Evolutionary conservation across 2,797 vertebrate genomes (phyloP).

Genomic region (Myotis daubentonii): DNA sequence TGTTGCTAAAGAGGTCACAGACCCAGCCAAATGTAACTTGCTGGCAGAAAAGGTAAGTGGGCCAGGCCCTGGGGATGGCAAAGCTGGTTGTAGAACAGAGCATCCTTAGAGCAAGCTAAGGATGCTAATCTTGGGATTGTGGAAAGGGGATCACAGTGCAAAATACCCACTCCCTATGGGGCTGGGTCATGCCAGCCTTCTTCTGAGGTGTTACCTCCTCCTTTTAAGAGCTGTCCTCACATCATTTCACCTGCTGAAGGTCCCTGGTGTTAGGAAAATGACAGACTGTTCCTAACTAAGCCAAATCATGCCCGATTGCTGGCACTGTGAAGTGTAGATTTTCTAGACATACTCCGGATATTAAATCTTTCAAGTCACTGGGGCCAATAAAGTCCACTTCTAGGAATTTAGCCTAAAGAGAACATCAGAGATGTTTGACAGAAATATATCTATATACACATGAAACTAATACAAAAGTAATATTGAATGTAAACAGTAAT

Average conservation of each 20-base stretch:
- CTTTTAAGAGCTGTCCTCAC: not conserved
- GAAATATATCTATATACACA: not conserved
- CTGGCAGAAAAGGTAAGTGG: slow-evolving; percentile 63
- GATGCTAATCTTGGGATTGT: not conserved
- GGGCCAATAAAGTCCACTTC: not conserved
- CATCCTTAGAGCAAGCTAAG: not conserved
- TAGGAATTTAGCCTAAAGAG: slow-evolving; percentile 12
- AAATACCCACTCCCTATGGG: not conserved
- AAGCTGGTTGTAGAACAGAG: not conserved
- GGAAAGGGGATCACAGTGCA: not conserved
- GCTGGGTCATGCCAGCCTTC: not conserved
- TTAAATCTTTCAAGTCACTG: not conserved
- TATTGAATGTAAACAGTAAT: not conserved
- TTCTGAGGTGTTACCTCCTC: not conserved
- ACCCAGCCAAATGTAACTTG: slow-evolving; percentile 55
- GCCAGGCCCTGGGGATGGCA: not conserved
- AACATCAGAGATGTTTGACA: not conserved
- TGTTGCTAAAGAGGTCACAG: slow-evolving; percentile 67
- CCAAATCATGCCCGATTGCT: not conserved
- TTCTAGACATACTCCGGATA: not conserved
- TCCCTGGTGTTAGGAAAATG: not conserved
- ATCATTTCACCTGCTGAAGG: not conserved
- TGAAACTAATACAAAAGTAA: not conserved
- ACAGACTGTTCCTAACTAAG: not conserved
- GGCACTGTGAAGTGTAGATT: not conserved